Evolutionary conservation across 2,113 vertebrate species (phyloP).

Genomic region (Corvus moneduloides): DNA sequence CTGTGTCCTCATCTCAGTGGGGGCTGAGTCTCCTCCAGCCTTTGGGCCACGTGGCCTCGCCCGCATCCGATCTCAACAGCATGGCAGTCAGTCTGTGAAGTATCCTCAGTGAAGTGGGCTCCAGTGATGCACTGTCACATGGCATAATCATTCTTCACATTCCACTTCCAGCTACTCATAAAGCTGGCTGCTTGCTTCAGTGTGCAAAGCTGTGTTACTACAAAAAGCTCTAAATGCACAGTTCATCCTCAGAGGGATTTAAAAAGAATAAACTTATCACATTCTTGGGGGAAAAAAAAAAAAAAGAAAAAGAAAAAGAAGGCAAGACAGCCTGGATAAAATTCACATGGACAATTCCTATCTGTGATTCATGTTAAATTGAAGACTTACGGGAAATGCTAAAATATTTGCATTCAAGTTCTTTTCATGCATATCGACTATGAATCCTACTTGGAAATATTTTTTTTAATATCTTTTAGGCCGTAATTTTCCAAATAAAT

Average conservation of each 20-base stretch:
- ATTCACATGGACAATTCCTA: neutral
- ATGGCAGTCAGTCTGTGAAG: neutral
- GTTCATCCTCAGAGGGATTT: conserved; percentile 43
- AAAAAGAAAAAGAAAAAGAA: neutral
- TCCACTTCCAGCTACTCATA: conserved; percentile 27
- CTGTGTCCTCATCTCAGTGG: neutral
- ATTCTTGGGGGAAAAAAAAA: conserved; percentile 4
- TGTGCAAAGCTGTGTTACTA: conserved; percentile 32
- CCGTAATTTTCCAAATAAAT: neutral
- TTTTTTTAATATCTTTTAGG: neutral
- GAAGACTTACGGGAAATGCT: neutral
- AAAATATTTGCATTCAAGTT: neutral
- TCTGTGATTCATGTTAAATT: neutral
- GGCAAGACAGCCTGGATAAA: neutral
- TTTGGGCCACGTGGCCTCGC: accelerated
- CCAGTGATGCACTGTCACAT: neutral
- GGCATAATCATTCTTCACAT: conserved; percentile 37
- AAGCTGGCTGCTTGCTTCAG: conserved; percentile 4
- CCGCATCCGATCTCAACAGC: accelerated
- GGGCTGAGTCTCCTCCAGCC: neutral
- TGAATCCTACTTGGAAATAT: neutral
- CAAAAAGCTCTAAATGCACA: conserved; percentile 38
- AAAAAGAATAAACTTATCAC: conserved; percentile 58
- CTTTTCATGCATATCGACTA: neutral
- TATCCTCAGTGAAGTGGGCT: neutral